Evolutionary conservation across 2,113 vertebrate species (phyloP).

Genomic region (Perca schrenkii): DNA sequence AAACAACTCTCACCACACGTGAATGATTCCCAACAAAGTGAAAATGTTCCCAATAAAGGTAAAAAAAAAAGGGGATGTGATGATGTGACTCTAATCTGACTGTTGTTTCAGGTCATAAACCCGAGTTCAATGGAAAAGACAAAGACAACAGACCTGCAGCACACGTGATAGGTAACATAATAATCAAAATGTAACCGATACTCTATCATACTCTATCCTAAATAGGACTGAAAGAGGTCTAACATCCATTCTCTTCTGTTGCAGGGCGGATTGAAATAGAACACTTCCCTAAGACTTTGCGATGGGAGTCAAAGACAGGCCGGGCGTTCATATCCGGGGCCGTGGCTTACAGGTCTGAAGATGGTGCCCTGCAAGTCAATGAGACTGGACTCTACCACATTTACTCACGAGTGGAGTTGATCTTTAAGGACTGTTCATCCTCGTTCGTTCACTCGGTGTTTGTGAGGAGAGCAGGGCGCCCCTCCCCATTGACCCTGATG

Average conservation of each 20-base stretch:
- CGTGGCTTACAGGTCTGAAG: slow-evolving; percentile 75
- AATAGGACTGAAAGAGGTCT: neutral
- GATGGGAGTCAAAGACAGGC: slow-evolving; percentile 84
- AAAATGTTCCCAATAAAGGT: neutral
- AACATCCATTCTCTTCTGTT: neutral
- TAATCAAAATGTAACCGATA: neutral
- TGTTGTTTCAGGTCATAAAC: slow-evolving; percentile 62
- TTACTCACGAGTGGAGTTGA: slow-evolving; percentile 89
- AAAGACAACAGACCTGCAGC: slow-evolving; percentile 61
- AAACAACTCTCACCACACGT: neutral
- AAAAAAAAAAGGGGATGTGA: neutral
- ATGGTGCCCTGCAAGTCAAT: slow-evolving; percentile 86
- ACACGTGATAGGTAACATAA: slow-evolving; percentile 79
- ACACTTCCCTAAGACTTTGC: slow-evolving; percentile 58
- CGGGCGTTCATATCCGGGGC: slow-evolving; percentile 82
- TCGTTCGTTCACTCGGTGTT: slow-evolving; percentile 83
- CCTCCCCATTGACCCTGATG: slow-evolving; percentile 54
- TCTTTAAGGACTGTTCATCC: slow-evolving; percentile 76
- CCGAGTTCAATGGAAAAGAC: neutral
- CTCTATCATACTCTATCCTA: neutral
- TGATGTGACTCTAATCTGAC: slow-evolving; percentile 11
- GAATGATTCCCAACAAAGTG: neutral
- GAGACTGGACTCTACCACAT: slow-evolving; percentile 88
- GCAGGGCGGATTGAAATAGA: slow-evolving; percentile 53
- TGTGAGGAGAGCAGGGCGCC: slow-evolving; percentile 50